Evolutionary conservation across 2,113 vertebrate genomes (phyloP).

Genomic region (Martes martes): DNA sequence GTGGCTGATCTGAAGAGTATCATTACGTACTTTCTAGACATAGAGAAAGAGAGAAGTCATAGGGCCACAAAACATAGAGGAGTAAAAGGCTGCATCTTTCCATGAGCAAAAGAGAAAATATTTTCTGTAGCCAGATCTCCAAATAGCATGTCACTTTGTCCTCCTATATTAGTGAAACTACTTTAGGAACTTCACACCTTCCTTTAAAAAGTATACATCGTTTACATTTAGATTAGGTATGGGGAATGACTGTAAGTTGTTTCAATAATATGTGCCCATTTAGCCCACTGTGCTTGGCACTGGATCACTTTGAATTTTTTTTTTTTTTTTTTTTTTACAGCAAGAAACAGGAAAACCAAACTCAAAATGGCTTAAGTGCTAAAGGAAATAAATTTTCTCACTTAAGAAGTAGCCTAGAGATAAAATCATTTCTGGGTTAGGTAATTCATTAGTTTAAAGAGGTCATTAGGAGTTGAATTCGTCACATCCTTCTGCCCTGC

Average conservation of each 20-base stretch:
- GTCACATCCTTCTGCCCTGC: not conserved
- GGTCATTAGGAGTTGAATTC: not conserved
- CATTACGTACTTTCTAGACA: not conserved
- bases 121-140: not conserved
- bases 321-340: not conserved
- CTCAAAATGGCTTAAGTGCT: slow-evolving; percentile 15
- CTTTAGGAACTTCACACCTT: not conserved
- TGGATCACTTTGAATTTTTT: not conserved
- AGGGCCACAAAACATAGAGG: not conserved
- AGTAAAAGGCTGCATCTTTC: not conserved
- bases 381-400: slow-evolving; percentile 1
- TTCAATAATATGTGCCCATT: not conserved
- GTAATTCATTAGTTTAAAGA: not conserved
- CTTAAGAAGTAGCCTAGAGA: not conserved
- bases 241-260: not conserved
- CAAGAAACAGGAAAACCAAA: slow-evolving; percentile 10
- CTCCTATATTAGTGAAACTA: not conserved
- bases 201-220: not conserved
- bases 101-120: not conserved
- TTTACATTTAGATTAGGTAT: not conserved
- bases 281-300: not conserved
- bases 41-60: not conserved
- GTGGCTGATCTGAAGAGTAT: slow-evolving; percentile 22
- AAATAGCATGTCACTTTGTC: not conserved
- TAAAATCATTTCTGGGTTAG: not conserved